Base-by-base conservation (phyloP, 2,888 invertebrate genomes). In the Lomographa bimaculata region DNA sequence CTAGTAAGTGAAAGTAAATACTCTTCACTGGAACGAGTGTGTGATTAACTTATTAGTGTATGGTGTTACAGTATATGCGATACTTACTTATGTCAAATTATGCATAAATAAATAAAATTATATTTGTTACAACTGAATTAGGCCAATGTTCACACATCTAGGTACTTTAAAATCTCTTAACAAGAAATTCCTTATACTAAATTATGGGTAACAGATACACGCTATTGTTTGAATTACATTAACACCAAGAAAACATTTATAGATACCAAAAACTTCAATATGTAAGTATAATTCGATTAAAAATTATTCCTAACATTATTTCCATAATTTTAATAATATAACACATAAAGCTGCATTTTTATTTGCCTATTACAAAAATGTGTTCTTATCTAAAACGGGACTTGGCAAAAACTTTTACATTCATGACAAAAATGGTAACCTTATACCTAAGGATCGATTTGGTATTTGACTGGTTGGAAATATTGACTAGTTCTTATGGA, bases 171-270 rank as follows among this genome's bases (percentile, higher is more conserved):
- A 73, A 50, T 67, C 68, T 65, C 57, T 69, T 72, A 62, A 52
- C 49, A 67, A 68, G 68, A 74, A 63, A 65, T 46, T 42, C 16
- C 19, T 43, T 41, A 47, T 47, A 12, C 48, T 14, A 3, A 14
- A 48, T 39, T 43, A 37, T 28, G 43, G 14, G 19, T 19, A 14
- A 34, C 35, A 51, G 50, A 43, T 51, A 57, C 71, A 71, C 71
- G 50, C 49, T 66, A 63, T 60, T 47, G 55, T 62, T 60, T 54
- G 50, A 64, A 65, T 69, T 36, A 46, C 55, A 6, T 19, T 27
- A 57, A 59, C 57, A 56, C 58, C 71, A 69, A 65, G 71, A 78
- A 80, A 78, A 78, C 74, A 75, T 63, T 66, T 63, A 3, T 14
- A 3, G 2, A 14, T 4, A 4, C 64, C 50, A 40, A 64, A 4